A percentile compares a stretch with the other conserved stretches of the same genome.
phyloP scores from a whole-genome alignment of 2,888 invertebrate genomes.

The Congeria kusceri region DNA sequence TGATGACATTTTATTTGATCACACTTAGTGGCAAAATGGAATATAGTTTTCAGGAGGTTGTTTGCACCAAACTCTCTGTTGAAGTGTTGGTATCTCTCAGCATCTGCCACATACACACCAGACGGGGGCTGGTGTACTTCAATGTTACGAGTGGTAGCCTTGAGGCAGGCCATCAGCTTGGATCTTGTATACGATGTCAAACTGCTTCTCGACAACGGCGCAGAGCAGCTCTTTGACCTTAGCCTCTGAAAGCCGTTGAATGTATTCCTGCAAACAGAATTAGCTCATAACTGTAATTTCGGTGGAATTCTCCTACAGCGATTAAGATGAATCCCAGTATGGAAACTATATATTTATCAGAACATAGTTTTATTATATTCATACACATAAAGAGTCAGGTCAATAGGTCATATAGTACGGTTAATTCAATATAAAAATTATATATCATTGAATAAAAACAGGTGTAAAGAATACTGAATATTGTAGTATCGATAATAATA shows the following conservation, averaged over 20 bases:
- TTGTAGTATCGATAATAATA: too few species aligned
- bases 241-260: background rate
- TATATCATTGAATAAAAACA: too few species aligned
- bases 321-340: too few species aligned
- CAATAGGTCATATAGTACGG: too few species aligned
- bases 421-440: too few species aligned
- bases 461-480: too few species aligned
- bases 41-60: background rate
- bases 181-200: background rate
- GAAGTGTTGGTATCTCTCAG: slow-evolving; percentile 27
- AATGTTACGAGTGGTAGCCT: slow-evolving; percentile 24
- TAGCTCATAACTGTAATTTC: too few species aligned
- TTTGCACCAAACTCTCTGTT: slow-evolving; percentile 23
- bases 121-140: slow-evolving; percentile 3
- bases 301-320: too few species aligned
- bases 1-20: too few species aligned
- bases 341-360: too few species aligned
- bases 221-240: slow-evolving; percentile 5
- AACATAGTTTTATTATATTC: too few species aligned
- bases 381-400: too few species aligned
- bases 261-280: slow-evolving; percentile 2
- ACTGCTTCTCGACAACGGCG: background rate
- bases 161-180: background rate
- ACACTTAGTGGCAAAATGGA: slow-evolving; percentile 18
- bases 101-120: slow-evolving; percentile 29